Conservation (phyloP, 2,888 invertebrate genomes). For the Blomia tropicalis region DNA sequence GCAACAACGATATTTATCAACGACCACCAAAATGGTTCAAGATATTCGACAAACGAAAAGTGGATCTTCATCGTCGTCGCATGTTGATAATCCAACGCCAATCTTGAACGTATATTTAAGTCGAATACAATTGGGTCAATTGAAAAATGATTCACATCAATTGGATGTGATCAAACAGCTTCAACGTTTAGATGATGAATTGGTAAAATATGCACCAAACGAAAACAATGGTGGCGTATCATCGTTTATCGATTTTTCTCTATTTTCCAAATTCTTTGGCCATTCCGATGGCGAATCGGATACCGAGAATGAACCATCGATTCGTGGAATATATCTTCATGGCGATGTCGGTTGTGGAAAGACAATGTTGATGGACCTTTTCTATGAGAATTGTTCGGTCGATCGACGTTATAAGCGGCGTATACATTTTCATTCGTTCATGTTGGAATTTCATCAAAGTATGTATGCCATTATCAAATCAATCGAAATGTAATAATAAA, state of each 20-base stretch:
- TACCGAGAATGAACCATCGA: not conserved
- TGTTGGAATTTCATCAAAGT: constrained; percentile 75
- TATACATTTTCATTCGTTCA: constrained; percentile 92
- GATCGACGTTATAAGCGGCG: constrained; percentile 42
- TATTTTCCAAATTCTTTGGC: not conserved
- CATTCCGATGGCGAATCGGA: not conserved
- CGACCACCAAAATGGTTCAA: too few relatives aligned
- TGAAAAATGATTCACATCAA: constrained; percentile 17
- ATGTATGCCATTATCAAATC: constrained; percentile 29
- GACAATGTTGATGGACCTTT: constrained; percentile 97
- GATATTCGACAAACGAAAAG: too few relatives aligned
- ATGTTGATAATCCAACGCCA: too few relatives aligned
- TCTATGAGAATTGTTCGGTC: constrained; percentile 57
- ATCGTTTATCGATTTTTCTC: not conserved
- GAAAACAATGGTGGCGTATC: too few relatives aligned
- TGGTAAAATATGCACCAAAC: constrained; percentile 9
- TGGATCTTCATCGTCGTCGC: too few relatives aligned
- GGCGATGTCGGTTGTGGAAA: constrained; percentile 78
- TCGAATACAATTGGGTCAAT: constrained; percentile 23
- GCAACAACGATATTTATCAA: too few relatives aligned
- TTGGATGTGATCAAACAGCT: constrained; percentile 15
- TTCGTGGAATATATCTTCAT: constrained; percentile 60
- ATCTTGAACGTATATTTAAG: constrained; percentile 20
- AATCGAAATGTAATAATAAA: not conserved
- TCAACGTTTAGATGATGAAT: not conserved